phyloP scores from a whole-genome alignment of 2,113 vertebrate genomes.

The Nibea coibor region DNA sequence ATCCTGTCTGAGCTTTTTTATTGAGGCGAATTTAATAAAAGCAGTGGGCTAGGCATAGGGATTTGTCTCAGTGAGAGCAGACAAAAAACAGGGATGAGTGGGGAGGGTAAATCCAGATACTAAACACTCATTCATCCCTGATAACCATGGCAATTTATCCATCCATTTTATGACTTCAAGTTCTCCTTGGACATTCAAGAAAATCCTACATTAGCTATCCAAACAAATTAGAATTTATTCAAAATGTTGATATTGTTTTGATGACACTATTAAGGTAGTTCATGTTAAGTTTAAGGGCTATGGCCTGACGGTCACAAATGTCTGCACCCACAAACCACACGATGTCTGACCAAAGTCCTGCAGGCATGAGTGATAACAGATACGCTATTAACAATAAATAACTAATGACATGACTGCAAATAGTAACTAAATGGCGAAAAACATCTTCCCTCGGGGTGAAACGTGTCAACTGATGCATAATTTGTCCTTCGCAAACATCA shows the following conservation, averaged over 20 bases:
- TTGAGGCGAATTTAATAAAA: slow-evolving; percentile 99
- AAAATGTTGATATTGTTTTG: slow-evolving; percentile 19
- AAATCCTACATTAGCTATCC: slow-evolving; percentile 15
- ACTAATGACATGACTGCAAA: slow-evolving; percentile 59
- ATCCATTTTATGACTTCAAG: slow-evolving; percentile 11
- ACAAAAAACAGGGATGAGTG: slow-evolving; percentile 77
- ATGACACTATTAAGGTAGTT: slow-evolving; percentile 42
- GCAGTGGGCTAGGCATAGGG: slow-evolving; percentile 91
- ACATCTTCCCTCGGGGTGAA: slow-evolving; percentile 68
- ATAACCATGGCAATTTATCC: slow-evolving; percentile 71
- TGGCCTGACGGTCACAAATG: slow-evolving; percentile 29
- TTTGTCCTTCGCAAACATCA: slow-evolving; percentile 66
- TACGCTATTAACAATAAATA: slow-evolving; percentile 46
- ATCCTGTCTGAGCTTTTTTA: slow-evolving; percentile 99
- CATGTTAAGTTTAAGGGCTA: slow-evolving; percentile 50
- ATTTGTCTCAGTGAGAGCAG: slow-evolving; percentile 96
- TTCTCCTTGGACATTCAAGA: slow-evolving; percentile 31
- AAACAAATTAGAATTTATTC: no score
- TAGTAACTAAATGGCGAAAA: slow-evolving; percentile 50
- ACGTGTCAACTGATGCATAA: slow-evolving; percentile 55
- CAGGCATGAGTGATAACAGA: slow-evolving; percentile 18
- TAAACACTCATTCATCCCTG: slow-evolving; percentile 73
- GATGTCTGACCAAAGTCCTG: slow-evolving; percentile 24
- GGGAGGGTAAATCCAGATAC: slow-evolving; percentile 77
- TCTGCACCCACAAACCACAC: slow-evolving; percentile 7